Evolutionary conservation across 2,888 invertebrate genomes (phyloP).

Genomic region (Apotomis capreana): DNA sequence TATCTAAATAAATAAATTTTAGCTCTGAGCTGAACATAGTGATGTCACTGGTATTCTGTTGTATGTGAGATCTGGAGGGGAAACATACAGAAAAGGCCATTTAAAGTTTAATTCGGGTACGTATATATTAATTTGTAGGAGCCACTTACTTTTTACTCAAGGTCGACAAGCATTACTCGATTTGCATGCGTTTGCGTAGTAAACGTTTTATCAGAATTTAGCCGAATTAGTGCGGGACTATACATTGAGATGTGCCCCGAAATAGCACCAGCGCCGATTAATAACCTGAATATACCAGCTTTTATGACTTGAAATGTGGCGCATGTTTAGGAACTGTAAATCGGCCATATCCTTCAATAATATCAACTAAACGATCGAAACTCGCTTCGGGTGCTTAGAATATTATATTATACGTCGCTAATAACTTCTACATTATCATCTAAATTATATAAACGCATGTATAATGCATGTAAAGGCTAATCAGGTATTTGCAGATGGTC

Average conservation of each 20-base stretch:
- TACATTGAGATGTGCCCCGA: constrained; percentile 15
- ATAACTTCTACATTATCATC: too few species aligned
- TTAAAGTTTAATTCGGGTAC: neutral
- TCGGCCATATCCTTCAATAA: neutral
- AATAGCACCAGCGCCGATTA: constrained; percentile 18
- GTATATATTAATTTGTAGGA: constrained; percentile 1
- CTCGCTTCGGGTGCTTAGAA: neutral
- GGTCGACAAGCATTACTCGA: constrained; percentile 11
- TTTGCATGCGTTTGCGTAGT: neutral
- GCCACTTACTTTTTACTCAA: constrained; percentile 14
- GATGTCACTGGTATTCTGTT: neutral
- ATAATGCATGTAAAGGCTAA: too few species aligned
- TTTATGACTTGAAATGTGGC: constrained; percentile 12
- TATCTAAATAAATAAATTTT: too few species aligned
- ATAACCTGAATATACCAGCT: constrained; percentile 20
- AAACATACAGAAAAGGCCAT: neutral
- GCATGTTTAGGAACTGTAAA: constrained; percentile 6
- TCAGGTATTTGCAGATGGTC: too few species aligned
- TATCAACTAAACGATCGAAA: neutral
- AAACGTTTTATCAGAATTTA: constrained; percentile 16
- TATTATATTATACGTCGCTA: too few species aligned
- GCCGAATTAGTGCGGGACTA: constrained; percentile 14
- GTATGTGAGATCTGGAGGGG: neutral
- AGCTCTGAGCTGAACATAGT: too few species aligned
- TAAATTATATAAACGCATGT: too few species aligned